Percentiles rank a stretch among this genome's conserved stretches.
phyloP scores from a whole-genome alignment of 2,797 vertebrate species.

The Sparus aurata region DNA sequence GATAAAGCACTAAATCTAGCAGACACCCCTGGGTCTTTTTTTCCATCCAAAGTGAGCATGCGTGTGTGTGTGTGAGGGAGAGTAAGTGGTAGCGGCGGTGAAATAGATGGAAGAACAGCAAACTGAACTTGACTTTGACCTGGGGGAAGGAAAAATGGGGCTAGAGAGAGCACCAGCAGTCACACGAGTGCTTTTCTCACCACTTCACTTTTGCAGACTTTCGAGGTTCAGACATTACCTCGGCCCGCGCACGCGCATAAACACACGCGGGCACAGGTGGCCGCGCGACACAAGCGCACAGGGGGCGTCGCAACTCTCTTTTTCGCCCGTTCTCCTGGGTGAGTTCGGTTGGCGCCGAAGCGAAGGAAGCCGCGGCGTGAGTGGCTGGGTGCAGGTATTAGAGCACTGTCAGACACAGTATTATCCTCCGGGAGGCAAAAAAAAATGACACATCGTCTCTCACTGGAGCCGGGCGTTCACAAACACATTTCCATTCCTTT shows the following conservation, averaged over 20 bases:
- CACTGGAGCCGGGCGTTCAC: conserved; percentile 64
- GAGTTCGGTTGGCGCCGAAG: conserved; percentile 22
- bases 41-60: conserved; percentile 41
- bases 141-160: conserved; percentile 56
- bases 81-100: conserved; percentile 6
- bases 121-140: conserved; percentile 75
- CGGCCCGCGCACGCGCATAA: neutral
- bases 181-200: conserved; percentile 59
- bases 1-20: conserved; percentile 76
- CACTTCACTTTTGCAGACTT: conserved; percentile 57
- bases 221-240: conserved; percentile 20
- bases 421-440: conserved; percentile 69
- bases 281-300: conserved; percentile 3
- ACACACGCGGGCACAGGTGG: conserved; percentile 7
- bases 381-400: conserved; percentile 63
- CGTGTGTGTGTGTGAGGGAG: neutral
- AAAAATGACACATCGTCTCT: conserved; percentile 75
- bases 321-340: conserved; percentile 25
- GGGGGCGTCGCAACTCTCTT: conserved; percentile 17
- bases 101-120: conserved; percentile 55
- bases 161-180: conserved; percentile 44
- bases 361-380: conserved; percentile 38
- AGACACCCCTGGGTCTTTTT: conserved; percentile 67
- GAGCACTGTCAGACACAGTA: conserved; percentile 42
- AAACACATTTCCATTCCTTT: conserved; percentile 79